Evolutionary conservation across 2,888 invertebrate genomes (phyloP).

Genomic region (Macaria notata): DNA sequence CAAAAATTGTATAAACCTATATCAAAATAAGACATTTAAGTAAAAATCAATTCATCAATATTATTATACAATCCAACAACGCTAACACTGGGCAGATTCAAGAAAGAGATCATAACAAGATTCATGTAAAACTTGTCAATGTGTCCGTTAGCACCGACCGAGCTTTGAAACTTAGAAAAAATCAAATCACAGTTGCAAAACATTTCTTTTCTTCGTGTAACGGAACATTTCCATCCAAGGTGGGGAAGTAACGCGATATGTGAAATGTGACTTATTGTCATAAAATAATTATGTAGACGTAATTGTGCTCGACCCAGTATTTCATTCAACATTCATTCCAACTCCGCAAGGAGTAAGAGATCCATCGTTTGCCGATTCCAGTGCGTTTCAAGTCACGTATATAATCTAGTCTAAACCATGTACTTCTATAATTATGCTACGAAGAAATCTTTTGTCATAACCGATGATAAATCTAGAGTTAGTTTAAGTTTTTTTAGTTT

Average conservation of each 20-base stretch:
- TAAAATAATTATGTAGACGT: slow-evolving; percentile 66
- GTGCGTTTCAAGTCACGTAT: slow-evolving; percentile 37
- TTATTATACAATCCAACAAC: slow-evolving; percentile 70
- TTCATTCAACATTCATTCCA: slow-evolving; percentile 48
- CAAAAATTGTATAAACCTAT: slow-evolving; percentile 73
- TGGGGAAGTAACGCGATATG: slow-evolving; percentile 72
- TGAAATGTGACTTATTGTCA: slow-evolving; percentile 74
- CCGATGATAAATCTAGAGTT: slow-evolving; percentile 27
- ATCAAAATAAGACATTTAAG: slow-evolving; percentile 68
- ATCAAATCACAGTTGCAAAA: not conserved
- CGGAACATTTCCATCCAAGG: slow-evolving; percentile 44
- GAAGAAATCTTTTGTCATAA: slow-evolving; percentile 42
- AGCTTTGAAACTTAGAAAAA: slow-evolving; percentile 29
- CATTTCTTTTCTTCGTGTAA: slow-evolving; percentile 9
- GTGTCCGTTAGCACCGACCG: slow-evolving; percentile 37
- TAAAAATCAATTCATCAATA: slow-evolving; percentile 59
- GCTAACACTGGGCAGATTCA: slow-evolving; percentile 80
- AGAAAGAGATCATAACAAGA: slow-evolving; percentile 79
- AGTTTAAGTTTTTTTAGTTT: not conserved
- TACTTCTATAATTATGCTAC: slow-evolving; percentile 73
- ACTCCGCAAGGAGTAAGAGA: slow-evolving; percentile 59
- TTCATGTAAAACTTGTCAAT: slow-evolving; percentile 62
- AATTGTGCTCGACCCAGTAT: slow-evolving; percentile 77
- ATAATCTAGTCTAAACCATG: slow-evolving; percentile 49
- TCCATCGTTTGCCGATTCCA: slow-evolving; percentile 50